A percentile compares a stretch with the other conserved stretches of the same genome.
These are phyloP conservation scores for Sus cebifrons DNA, from an alignment of 2,797 vertebrate species.

Conservation along the genomic window DNA sequence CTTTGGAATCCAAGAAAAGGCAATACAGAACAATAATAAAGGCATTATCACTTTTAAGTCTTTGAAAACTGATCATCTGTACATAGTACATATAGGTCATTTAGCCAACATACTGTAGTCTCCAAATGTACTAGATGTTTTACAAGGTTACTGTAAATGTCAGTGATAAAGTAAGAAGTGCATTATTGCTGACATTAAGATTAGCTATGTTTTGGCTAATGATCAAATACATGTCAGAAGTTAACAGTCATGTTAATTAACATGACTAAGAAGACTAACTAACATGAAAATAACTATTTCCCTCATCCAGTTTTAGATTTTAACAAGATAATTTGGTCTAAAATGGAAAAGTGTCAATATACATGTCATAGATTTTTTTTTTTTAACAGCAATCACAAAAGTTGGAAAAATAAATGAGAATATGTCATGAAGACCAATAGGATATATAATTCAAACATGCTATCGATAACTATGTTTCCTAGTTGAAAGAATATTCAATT, in stretches of 20 bases:
- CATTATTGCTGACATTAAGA: conserved; percentile 47
- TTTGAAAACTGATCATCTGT: conserved; percentile 59
- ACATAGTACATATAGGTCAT: not conserved
- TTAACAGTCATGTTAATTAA: conserved; percentile 2
- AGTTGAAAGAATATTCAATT: conserved; percentile 59
- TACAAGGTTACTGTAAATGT: not conserved
- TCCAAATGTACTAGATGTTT: conserved; percentile 37
- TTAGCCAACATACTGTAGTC: not conserved
- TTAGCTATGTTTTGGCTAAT: conserved; percentile 48
- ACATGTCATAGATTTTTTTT: conserved; percentile 30
- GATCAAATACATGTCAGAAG: conserved; percentile 42
- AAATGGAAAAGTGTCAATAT: conserved; percentile 41
- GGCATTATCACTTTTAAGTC: not conserved
- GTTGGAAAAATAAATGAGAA: conserved; percentile 9
- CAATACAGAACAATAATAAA: conserved; percentile 21
- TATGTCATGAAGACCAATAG: conserved; percentile 9
- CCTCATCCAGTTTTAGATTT: conserved; percentile 58
- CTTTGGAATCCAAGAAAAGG: conserved; percentile 54
- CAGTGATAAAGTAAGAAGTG: conserved; percentile 12
- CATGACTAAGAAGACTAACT: not conserved
- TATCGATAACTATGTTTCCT: conserved; percentile 38
- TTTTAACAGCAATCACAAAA: conserved; percentile 60
- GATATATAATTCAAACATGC: conserved; percentile 40
- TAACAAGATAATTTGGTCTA: conserved; percentile 26
- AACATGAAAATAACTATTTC: conserved; percentile 58